These are phyloP conservation scores for Metallyticus violacea DNA, from an alignment of 2,888 invertebrate genomes.

Conservation along the genomic window DNA sequence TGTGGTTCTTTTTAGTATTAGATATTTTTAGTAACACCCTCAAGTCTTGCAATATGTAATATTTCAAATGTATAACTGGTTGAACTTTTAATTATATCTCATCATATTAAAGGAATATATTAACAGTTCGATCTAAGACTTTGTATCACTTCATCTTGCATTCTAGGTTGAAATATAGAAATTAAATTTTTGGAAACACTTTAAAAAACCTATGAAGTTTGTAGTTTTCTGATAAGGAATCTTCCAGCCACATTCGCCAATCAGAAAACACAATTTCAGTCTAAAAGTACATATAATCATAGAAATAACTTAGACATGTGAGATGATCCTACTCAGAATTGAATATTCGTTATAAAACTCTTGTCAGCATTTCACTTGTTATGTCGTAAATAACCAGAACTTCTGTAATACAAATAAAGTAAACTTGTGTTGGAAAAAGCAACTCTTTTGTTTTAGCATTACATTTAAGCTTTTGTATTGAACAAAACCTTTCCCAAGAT, in stretches of 20 bases:
- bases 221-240: slow-evolving; percentile 66
- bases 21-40: background rate
- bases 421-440: background rate
- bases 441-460: background rate
- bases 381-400: background rate
- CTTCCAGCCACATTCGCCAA: slow-evolving; percentile 73
- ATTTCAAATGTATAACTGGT: background rate
- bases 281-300: background rate
- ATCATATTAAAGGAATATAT: background rate
- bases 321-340: background rate
- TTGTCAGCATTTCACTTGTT: background rate
- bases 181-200: too few relatives aligned
- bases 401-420: background rate
- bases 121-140: background rate
- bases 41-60: background rate
- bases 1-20: background rate
- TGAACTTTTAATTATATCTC: background rate
- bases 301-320: background rate
- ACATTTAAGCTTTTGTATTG: background rate
- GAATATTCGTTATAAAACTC: too few relatives aligned
- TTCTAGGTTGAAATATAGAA: background rate
- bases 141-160: background rate
- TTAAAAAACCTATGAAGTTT: slow-evolving; percentile 27
- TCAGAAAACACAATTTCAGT: slow-evolving; percentile 50
- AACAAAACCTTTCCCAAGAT: background rate